Evolutionary conservation across 2,888 invertebrate species (phyloP), one percentile per base, ranked within the genome.

Genomic region (Trichogramma evanescens): DNA sequence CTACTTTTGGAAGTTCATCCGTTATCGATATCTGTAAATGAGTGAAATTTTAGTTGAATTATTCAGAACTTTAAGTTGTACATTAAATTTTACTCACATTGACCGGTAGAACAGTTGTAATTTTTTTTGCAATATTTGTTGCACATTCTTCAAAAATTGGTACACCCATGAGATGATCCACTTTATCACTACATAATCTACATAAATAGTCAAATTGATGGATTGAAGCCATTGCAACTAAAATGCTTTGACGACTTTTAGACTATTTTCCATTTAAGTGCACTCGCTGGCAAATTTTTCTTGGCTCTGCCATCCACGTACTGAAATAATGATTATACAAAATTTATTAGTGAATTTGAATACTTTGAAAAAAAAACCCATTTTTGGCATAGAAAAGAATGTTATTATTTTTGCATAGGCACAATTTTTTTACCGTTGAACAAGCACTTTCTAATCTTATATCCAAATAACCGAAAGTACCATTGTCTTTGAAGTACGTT

Each of bases 1-100:
- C 79, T 71, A 83, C 80, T 77, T 84, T 84, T 26, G 84, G 84
- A 51, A 84, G 74, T 65, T 81, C 80, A 70, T 84, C 84, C 26
- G 77, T 72, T 72, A 81, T 77, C 50, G 81, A 80, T 41, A 84
- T 80, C 84, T 83, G 65, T 39, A 74, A 75, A 55, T 61, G 66
- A 68, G 65, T 55, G 40, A 53, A n/a, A 26, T 10, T 8, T 42
- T 45, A 53, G 10, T 50, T 4, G 5, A 8, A 42, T 9, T 40
- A n/a, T 54, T 40, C 45, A 41, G 2, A 45, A 51, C 4, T 38
- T 13, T 26, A 41, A 49, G 13, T 56, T 41, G 10, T 56, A 45
- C 10, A 8, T 41, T 46, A 44, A 56, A 42, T 53, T 8, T 39
- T 4, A 59, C 7, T 75, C 73, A 83, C 84, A 78, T 83, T 81